Evolutionary conservation across 2,113 vertebrate species (phyloP).

Genomic region (Rhineura floridana): DNA sequence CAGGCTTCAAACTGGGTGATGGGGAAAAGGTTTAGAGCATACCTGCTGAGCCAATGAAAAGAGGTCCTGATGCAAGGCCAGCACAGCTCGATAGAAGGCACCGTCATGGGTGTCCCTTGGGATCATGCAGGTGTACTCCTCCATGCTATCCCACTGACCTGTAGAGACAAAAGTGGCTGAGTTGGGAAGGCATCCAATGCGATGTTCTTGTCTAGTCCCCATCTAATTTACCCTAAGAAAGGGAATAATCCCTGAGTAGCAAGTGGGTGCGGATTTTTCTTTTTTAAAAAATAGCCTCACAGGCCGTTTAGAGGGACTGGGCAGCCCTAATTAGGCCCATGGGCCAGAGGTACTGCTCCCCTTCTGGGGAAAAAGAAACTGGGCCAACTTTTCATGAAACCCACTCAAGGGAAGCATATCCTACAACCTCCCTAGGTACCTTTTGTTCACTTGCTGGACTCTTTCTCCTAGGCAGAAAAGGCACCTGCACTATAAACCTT

Average conservation of each 20-base stretch:
- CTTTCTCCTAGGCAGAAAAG: not conserved
- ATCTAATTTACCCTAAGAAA: not conserved
- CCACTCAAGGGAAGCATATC: not conserved
- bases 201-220: not conserved
- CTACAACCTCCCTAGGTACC: not conserved
- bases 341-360: no score
- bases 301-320: no score
- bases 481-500: not conserved
- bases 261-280: no score
- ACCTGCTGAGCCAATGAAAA: slow-evolving; percentile 98
- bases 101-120: slow-evolving; percentile 97
- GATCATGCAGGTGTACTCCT: slow-evolving; percentile 98
- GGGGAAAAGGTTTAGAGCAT: slow-evolving; percentile 8
- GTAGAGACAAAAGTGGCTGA: slow-evolving; percentile 19
- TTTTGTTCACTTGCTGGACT: not conserved
- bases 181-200: not conserved
- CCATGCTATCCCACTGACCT: slow-evolving; percentile 99
- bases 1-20: not conserved
- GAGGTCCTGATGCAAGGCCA: slow-evolving; percentile 97
- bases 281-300: no score
- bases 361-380: no score
- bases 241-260: not conserved
- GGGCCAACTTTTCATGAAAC: no score
- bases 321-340: no score
- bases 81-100: slow-evolving; percentile 95